A percentile compares a stretch with the other conserved stretches of the same genome.
Evolutionary conservation across 2,797 vertebrate genomes (phyloP).

Genomic region (Leptodactylus fallax): DNA sequence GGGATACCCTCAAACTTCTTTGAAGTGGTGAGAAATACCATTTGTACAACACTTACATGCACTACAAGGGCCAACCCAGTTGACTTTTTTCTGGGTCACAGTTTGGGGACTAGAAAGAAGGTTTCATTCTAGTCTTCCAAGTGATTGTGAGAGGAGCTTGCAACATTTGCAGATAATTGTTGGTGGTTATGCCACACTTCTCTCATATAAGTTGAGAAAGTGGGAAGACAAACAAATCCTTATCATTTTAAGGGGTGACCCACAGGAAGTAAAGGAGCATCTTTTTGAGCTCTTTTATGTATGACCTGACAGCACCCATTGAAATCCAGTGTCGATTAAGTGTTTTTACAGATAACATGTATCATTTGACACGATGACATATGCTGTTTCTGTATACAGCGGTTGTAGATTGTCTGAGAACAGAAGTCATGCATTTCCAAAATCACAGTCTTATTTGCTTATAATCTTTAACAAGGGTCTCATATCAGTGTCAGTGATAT

Average conservation of each 20-base stretch:
- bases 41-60: background rate
- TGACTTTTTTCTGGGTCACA: background rate
- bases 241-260: background rate
- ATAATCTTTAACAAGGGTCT: conserved; percentile 45
- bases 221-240: too few relatives aligned
- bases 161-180: background rate
- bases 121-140: too few relatives aligned
- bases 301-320: background rate
- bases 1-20: background rate
- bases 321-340: background rate
- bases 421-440: background rate
- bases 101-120: too few relatives aligned
- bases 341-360: background rate
- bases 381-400: background rate
- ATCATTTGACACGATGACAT: background rate
- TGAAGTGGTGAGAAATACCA: background rate
- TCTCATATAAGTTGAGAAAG: too few relatives aligned
- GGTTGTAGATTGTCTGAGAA: conserved; percentile 1
- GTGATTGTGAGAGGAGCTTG: too few relatives aligned
- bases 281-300: background rate
- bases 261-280: background rate
- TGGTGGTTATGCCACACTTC: too few relatives aligned
- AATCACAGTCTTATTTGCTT: conserved; percentile 17
- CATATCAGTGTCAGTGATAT: conserved; percentile 28
- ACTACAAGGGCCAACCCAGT: too few relatives aligned